Base-by-base conservation (phyloP, 2,888 invertebrate genomes). In the Tenthredo notha region DNA sequence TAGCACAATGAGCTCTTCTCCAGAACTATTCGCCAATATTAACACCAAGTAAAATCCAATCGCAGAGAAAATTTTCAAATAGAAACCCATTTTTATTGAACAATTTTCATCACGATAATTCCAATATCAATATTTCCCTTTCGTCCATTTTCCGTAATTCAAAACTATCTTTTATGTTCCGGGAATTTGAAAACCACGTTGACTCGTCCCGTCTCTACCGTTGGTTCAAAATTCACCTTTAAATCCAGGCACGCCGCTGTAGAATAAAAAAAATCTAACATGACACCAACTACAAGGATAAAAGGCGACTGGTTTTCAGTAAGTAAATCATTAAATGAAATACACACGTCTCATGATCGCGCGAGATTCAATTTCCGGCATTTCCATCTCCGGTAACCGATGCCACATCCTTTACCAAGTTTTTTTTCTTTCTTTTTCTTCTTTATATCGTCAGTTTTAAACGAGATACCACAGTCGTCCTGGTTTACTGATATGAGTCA, bases 171-270 rank as follows among this genome's bases (percentile, higher is more conserved):
- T 12, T 25, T 61, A 9, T 29, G 10, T 12, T 12, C 25, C 25
- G 12, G 12, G 10, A 21, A 25, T 61, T 61, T 25, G 0, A 12
- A 29, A 61, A 3, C 12, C 25, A 61, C 61, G 25, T 2, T 25
- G 2, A 61, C 25, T 61, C 89, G 90, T 91, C 94, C 91, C 86
- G 61, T 25, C 9, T 29, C 25, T 12, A 10, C 3, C 12, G 3
- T 61, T 25, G 61, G 12, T 61, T 12, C 25, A 0, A 29, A 61
- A 12, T 25, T 21, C 10, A 12, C 10, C 29, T 61, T 12, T 12
- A 2, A 61, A 61, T 29, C 7, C 5, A 12, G 21, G 12, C 61
- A 21, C 25, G 25, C 10, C 61, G 12, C 25, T 61, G 21, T 21
- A 25, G 7, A 15, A 15, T 67, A 10, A 4, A 2, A 18, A 33